Evolutionary conservation across 2,888 invertebrate genomes (phyloP), one percentile per base, ranked within the genome.

Genomic region (Lydus trimaculatus): DNA sequence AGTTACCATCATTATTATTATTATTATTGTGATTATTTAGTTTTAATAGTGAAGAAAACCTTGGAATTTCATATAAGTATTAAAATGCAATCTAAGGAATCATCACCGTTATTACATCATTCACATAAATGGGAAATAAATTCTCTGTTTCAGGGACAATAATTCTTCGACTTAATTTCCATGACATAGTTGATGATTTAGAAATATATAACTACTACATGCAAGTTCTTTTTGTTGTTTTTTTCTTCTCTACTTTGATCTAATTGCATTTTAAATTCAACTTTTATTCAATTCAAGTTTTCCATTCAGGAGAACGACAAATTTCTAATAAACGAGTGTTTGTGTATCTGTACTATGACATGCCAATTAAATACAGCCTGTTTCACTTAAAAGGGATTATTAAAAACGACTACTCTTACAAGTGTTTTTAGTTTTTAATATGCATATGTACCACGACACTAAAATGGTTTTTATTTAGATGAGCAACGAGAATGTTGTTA

Each of bases 61-160:
- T 56, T 56, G 25, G 13, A 25, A 56, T 13, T 2, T 17, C 48
- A 20, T 48, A 9, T 9, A 48, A 25, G 9, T 56, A 56, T 23
- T 25, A 56, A 43, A 56, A 25, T 56, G 56, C 56, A 56, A 25
- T 56, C 25, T 56, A 56, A 56, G 11, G 23, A 20, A 11, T 23
- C 52, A 52, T 52, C 52, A 13, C 2, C 4, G 17, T 43, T 2
- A 56, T 56, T 56, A 56, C 56, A 56, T 56, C 56, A 56, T 56
- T 56, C 25, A 56, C 56, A 13, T 56, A 56, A 56, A 56, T 56
- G 13, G 25, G 56, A 56, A 25, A 56, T 56, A 56, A 56, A 56
- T 56, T 56, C 13, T 25, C 11, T 15, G 25, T 25, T 56, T 25
- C 56, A 56, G 25, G 25, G 25, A 56, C 56, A 23, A 56, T 56